Percentiles rank a stretch among this genome's conserved stretches.
Conservation (phyloP, 2,888 invertebrate genomes). For the Ormia ochracea region DNA sequence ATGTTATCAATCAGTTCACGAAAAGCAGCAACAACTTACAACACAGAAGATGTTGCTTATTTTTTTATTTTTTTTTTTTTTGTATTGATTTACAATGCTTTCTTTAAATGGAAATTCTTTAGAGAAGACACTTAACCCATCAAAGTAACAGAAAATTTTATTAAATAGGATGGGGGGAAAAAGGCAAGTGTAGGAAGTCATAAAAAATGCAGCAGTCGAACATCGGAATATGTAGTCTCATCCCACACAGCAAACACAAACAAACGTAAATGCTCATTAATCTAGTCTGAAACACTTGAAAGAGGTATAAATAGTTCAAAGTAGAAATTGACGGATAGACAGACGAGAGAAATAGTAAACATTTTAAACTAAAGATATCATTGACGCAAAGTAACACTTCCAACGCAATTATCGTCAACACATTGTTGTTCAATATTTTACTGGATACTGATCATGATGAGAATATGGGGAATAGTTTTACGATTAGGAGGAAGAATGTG, state of each 20-base stretch:
- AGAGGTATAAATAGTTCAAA: neutral
- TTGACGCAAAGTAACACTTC: neutral
- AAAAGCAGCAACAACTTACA: conserved; percentile 14
- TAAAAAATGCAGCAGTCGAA: conserved; percentile 20
- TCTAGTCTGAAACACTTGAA: conserved; percentile 11
- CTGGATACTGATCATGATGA: no score
- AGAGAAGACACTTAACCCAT: neutral
- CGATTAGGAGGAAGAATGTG: no score
- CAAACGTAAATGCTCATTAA: neutral
- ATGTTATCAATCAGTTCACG: conserved; percentile 68
- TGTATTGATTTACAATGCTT: no score
- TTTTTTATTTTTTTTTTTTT: no score
- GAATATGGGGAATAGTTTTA: no score
- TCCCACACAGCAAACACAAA: conserved; percentile 14
- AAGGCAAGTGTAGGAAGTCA: neutral
- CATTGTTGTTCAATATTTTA: no score
- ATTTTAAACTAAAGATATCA: neutral
- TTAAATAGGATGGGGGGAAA: neutral
- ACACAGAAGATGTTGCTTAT: conserved; percentile 49
- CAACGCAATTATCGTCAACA: no score
- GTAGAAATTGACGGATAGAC: neutral
- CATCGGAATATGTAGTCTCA: neutral
- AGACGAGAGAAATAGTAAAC: neutral
- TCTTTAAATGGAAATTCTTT: conserved; percentile 13
- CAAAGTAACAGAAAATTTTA: neutral